These are phyloP conservation scores for Chrysolina oricalcia DNA, from an alignment of 2,888 invertebrate species.

Conservation along the genomic window DNA sequence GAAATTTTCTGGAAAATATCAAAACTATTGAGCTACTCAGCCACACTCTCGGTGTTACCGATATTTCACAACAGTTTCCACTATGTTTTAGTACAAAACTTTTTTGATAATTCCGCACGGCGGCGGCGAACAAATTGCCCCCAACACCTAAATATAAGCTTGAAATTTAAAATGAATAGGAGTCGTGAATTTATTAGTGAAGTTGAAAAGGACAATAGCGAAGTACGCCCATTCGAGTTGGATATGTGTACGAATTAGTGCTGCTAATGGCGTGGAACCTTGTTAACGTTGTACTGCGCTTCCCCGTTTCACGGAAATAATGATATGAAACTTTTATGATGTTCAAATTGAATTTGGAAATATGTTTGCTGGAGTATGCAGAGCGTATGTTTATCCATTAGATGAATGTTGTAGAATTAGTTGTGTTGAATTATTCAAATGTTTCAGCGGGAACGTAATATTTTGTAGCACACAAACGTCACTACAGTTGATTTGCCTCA, in stretches of 20 bases:
- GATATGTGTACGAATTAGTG: constrained; percentile 32
- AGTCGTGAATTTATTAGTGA: constrained; percentile 35
- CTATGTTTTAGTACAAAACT: constrained; percentile 1
- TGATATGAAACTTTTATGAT: constrained; percentile 25
- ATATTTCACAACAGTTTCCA: constrained; percentile 4
- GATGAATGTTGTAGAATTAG: constrained; percentile 8
- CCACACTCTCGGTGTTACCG: no score
- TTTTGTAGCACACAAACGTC: neutral
- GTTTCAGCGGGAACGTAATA: constrained; percentile 3
- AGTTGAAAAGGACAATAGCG: constrained; percentile 37
- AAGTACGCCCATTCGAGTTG: constrained; percentile 32
- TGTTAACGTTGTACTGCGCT: constrained; percentile 30
- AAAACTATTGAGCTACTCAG: no score
- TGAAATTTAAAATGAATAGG: constrained; percentile 39
- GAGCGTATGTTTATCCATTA: constrained; percentile 10
- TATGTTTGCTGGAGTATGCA: constrained; percentile 6
- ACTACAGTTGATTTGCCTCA: neutral
- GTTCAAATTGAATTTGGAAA: constrained; percentile 19
- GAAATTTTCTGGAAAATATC: no score
- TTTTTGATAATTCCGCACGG: neutral
- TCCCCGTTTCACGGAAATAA: constrained; percentile 24
- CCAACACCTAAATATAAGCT: constrained; percentile 14
- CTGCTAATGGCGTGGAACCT: constrained; percentile 14
- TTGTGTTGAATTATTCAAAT: constrained; percentile 10
- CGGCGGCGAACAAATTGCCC: constrained; percentile 9